A percentile compares a stretch with the other conserved stretches of the same genome.
Conservation (phyloP, 1,140 invertebrate genomes). For the Pseudomyrmex pallidus region DNA sequence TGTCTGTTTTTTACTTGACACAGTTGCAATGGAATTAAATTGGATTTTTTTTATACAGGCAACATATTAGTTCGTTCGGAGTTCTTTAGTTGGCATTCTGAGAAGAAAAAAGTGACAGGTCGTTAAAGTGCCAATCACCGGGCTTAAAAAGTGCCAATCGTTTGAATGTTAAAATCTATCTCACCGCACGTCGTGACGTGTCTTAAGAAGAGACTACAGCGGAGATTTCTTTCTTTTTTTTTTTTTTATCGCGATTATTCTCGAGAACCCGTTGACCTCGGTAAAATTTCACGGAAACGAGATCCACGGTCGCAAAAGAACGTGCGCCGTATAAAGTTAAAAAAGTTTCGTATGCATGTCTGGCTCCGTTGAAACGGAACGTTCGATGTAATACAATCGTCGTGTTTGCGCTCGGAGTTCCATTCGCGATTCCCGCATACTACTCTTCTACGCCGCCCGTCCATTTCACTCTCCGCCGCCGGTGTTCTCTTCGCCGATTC, state of each 20-base stretch:
- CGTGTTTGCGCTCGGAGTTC: slow-evolving; percentile 64
- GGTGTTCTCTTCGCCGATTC: slow-evolving; percentile 10
- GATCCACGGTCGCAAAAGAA: slow-evolving; percentile 29
- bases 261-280: not conserved
- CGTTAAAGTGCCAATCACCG: too few species aligned
- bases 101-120: too few species aligned
- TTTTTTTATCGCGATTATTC: slow-evolving; percentile 4
- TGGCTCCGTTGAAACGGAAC: slow-evolving; percentile 43
- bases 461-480: slow-evolving; percentile 6
- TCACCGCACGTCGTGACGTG: too few species aligned
- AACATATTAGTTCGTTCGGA: too few species aligned
- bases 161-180: too few species aligned
- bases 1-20: not conserved
- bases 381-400: slow-evolving; percentile 62
- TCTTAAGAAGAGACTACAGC: too few species aligned
- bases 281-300: slow-evolving; percentile 24
- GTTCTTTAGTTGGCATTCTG: too few species aligned
- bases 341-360: slow-evolving; percentile 50
- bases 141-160: too few species aligned
- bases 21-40: too few species aligned
- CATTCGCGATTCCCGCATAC: slow-evolving; percentile 33
- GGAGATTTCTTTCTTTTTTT: too few species aligned
- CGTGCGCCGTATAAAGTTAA: slow-evolving; percentile 51
- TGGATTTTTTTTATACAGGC: too few species aligned
- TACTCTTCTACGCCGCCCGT: slow-evolving; percentile 16